A percentile compares a stretch with the other conserved stretches of the same genome.
phyloP scores from a whole-genome alignment of 2,888 invertebrate species.

The Cistogaster globosa region DNA sequence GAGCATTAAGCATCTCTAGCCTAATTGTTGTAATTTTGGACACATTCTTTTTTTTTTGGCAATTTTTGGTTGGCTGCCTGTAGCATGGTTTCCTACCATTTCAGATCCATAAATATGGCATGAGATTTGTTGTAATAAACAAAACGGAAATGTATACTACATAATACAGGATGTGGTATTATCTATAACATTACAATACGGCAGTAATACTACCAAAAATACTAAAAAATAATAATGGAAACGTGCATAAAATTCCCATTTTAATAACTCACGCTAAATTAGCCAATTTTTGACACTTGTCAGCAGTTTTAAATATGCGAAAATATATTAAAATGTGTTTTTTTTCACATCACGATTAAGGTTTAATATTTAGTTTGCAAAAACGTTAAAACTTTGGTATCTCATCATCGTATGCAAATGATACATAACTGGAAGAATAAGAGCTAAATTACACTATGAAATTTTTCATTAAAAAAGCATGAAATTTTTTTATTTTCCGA shows the following conservation, averaged over 20 bases:
- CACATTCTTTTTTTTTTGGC: slow-evolving; percentile 38
- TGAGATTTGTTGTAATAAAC: slow-evolving; percentile 63
- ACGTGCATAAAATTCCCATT: slow-evolving; percentile 21
- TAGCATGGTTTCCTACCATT: slow-evolving; percentile 21
- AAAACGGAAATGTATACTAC: slow-evolving; percentile 66
- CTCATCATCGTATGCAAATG: too few species aligned
- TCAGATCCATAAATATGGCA: slow-evolving; percentile 23
- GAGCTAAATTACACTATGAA: too few species aligned
- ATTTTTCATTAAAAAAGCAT: too few species aligned
- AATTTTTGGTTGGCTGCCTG: slow-evolving; percentile 45
- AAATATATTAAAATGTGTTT: slow-evolving; percentile 38
- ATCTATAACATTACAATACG: slow-evolving; percentile 66
- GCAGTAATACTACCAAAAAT: slow-evolving; percentile 15
- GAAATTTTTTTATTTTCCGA: too few species aligned
- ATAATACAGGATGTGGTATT: slow-evolving; percentile 69
- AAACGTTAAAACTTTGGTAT: too few species aligned
- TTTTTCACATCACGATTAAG: not conserved
- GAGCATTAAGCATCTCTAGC: not conserved
- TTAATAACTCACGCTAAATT: slow-evolving; percentile 62
- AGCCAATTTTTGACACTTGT: slow-evolving; percentile 60
- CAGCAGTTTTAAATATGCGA: slow-evolving; percentile 11
- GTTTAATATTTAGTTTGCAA: too few species aligned
- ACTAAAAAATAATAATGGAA: not conserved
- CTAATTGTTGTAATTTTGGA: slow-evolving; percentile 41
- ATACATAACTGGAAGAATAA: too few species aligned